Evolutionary conservation across 2,113 vertebrate genomes (phyloP).

Genomic region (Cyphomyrus plagiostoma): DNA sequence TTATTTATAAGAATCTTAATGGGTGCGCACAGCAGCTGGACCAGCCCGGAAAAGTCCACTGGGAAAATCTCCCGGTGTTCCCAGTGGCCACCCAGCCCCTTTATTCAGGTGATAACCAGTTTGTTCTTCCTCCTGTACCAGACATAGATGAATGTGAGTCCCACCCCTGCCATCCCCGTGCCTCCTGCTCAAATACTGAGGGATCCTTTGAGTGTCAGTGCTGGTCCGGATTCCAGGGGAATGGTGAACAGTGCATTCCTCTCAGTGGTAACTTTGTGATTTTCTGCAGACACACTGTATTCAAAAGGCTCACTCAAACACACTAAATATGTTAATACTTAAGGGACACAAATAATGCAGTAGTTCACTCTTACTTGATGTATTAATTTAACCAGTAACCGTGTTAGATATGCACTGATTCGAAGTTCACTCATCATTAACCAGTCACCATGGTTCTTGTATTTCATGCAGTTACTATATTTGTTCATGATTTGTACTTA

Average conservation of each 20-base stretch:
- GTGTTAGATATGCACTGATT: background rate
- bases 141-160: conserved; percentile 74
- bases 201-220: conserved; percentile 82
- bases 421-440: background rate
- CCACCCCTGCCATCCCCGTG: conserved; percentile 66
- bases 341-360: background rate
- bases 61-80: background rate
- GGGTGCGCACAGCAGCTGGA: background rate
- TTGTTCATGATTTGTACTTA: background rate
- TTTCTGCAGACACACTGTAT: background rate
- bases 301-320: background rate
- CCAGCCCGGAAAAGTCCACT: background rate
- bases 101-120: background rate
- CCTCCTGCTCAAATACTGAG: conserved; percentile 66
- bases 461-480: background rate
- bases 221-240: conserved; percentile 62
- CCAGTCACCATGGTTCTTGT: background rate
- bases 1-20: background rate
- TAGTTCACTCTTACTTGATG: background rate
- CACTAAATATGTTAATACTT: background rate
- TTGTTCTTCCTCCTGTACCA: conserved; percentile 4
- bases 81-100: background rate
- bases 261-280: conserved; percentile 49
- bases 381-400: background rate
- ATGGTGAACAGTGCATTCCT: conserved; percentile 72